Conservation (phyloP, 2,113 vertebrate species). For the Aspidoscelis tigris region DNA sequence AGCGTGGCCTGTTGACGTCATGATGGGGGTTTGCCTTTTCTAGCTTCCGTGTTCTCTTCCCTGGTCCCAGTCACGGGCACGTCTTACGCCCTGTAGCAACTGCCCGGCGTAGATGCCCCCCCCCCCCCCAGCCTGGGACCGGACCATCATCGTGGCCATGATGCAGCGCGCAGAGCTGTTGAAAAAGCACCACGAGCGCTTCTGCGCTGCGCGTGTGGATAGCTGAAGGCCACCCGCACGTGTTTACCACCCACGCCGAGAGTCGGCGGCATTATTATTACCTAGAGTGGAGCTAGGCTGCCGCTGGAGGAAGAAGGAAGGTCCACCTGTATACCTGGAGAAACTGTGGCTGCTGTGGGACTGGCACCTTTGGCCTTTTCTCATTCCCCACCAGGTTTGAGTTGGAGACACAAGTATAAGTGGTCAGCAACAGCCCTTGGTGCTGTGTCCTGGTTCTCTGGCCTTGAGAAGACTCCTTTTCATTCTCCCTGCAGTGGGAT, state of each 20-base stretch:
- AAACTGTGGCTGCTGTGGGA: too few relatives aligned
- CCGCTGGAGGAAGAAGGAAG: too few relatives aligned
- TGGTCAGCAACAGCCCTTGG: neutral
- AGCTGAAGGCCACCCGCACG: neutral
- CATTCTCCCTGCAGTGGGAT: neutral
- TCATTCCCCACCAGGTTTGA: rapidly evolving
- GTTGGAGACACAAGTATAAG: neutral
- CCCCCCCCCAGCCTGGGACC: neutral
- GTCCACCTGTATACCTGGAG: too few relatives aligned
- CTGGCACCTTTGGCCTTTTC: too few relatives aligned
- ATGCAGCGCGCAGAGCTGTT: neutral
- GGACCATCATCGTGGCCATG: neutral
- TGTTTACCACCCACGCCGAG: neutral
- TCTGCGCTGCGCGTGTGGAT: neutral
- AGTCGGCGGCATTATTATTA: neutral
- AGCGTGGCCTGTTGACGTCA: neutral
- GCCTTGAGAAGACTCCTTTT: neutral
- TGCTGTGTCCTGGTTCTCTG: too few relatives aligned
- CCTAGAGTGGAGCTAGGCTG: too few relatives aligned
- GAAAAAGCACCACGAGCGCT: too few relatives aligned
- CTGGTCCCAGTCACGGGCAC: neutral
- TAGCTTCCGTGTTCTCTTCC: rapidly evolving
- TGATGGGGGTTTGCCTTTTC: rapidly evolving
- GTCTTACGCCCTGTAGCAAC: neutral
- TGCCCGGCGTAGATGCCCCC: neutral